phyloP scores from a whole-genome alignment of 2,888 invertebrate species.

The Cryptops parisi region DNA sequence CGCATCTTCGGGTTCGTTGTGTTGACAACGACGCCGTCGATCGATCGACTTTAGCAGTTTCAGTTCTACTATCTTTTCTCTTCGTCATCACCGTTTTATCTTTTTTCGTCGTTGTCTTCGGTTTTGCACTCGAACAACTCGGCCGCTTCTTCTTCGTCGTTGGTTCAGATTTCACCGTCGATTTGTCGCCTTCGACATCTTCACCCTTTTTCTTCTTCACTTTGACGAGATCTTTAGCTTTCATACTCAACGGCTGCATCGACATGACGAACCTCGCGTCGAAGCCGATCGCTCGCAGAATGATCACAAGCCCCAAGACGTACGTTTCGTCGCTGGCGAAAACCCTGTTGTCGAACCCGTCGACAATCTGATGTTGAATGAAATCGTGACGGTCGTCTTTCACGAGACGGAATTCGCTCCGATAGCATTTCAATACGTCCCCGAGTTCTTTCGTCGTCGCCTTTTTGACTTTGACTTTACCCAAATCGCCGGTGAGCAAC shows the following conservation, averaged over 20 bases:
- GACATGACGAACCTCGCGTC: constrained; percentile 67
- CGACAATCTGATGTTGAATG: background rate
- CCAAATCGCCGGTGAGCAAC: constrained; percentile 41
- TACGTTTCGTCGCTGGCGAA: background rate
- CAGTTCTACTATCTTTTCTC: constrained; percentile 25
- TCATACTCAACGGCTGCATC: constrained; percentile 57
- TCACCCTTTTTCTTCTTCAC: constrained; percentile 13
- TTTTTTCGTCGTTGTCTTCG: constrained; percentile 4
- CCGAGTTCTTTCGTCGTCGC: background rate
- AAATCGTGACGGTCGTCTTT: background rate
- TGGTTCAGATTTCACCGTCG: too few relatives aligned
- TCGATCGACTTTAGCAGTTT: too few relatives aligned
- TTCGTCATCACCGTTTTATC: constrained; percentile 6
- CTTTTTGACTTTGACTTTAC: background rate
- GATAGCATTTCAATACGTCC: too few relatives aligned
- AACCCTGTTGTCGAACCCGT: background rate
- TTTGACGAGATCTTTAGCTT: constrained; percentile 39
- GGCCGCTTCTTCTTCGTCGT: too few relatives aligned
- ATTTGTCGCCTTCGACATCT: constrained; percentile 4
- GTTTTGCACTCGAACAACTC: too few relatives aligned
- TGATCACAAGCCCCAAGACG: background rate
- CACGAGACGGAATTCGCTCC: background rate
- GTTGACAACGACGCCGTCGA: too few relatives aligned
- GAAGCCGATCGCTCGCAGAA: constrained; percentile 54
- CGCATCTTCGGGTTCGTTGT: too few relatives aligned